A percentile compares a stretch with the other conserved stretches of the same genome.
Conservation (phyloP, 2,888 invertebrate species). For the Ormyrus labotus region DNA sequence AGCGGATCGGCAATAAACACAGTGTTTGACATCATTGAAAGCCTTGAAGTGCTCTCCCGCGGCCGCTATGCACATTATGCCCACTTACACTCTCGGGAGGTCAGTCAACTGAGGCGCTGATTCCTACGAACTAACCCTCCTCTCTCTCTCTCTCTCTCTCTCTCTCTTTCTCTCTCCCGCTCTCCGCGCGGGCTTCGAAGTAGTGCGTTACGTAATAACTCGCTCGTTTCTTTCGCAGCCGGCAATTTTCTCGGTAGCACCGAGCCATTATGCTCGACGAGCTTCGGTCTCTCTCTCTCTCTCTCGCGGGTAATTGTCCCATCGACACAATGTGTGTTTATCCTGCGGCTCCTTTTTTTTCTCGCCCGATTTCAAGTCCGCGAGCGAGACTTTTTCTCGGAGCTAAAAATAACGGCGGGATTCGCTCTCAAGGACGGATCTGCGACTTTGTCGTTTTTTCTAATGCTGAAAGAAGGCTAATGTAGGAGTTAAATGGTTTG, state of each 20-base stretch:
- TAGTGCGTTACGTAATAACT: constrained; percentile 22
- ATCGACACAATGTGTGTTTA: constrained; percentile 21
- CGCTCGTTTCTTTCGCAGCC: constrained; percentile 30
- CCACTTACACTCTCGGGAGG: constrained; percentile 11
- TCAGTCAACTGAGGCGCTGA: constrained; percentile 23
- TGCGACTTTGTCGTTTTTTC: too few species aligned
- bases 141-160: background rate
- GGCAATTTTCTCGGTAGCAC: constrained; percentile 27
- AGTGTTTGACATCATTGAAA: constrained; percentile 8
- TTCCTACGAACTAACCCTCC: constrained; percentile 2
- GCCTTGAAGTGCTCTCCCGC: background rate
- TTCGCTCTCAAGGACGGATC: background rate
- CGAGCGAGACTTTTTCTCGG: too few species aligned
- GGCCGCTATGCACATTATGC: background rate
- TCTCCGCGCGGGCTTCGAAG: background rate
- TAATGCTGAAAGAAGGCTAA: too few species aligned
- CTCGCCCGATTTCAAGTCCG: background rate
- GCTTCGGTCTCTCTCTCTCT: background rate
- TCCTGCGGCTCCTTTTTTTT: constrained; percentile 4
- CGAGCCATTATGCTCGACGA: background rate
- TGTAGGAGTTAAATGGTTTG: too few species aligned
- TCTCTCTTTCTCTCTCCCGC: background rate
- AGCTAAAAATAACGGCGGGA: constrained; percentile 5
- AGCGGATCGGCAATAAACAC: constrained; percentile 15
- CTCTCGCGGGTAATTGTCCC: background rate